Conservation (phyloP, 2,888 invertebrate genomes). For the Phragmatobia fuliginosa region DNA sequence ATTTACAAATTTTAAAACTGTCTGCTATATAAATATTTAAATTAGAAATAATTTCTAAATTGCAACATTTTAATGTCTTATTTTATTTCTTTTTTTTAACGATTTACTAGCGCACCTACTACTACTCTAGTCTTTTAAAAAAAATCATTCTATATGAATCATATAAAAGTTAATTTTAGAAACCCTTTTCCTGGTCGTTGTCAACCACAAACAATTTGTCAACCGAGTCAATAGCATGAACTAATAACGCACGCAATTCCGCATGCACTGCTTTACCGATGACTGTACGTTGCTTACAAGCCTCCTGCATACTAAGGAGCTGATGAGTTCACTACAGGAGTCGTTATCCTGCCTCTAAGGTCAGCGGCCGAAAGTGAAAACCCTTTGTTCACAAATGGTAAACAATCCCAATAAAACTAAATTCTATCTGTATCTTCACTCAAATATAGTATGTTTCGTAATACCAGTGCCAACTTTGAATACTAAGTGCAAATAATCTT, state of each 20-base stretch:
- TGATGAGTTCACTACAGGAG: slow-evolving; percentile 56
- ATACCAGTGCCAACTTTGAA: slow-evolving; percentile 35
- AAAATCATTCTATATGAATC: too few species aligned
- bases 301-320: slow-evolving; percentile 60
- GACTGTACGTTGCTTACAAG: slow-evolving; percentile 36
- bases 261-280: slow-evolving; percentile 28
- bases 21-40: not conserved
- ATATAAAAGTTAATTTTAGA: slow-evolving; percentile 21
- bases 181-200: slow-evolving; percentile 30
- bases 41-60: not conserved
- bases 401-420: slow-evolving; percentile 20
- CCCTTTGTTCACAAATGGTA: slow-evolving; percentile 40
- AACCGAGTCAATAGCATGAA: slow-evolving; percentile 31
- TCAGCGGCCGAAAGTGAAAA: slow-evolving; percentile 74
- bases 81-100: not conserved
- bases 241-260: slow-evolving; percentile 35
- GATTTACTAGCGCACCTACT: not conserved
- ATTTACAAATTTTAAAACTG: too few species aligned
- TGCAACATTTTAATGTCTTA: too few species aligned
- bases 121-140: too few species aligned
- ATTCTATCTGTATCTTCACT: slow-evolving; percentile 18
- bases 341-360: slow-evolving; percentile 68
- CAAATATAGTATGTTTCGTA: slow-evolving; percentile 37
- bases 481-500: slow-evolving; percentile 23
- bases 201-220: slow-evolving; percentile 33